These are phyloP conservation scores for Protula sp. DNA, from an alignment of 2,888 invertebrate genomes.

Conservation along the genomic window DNA sequence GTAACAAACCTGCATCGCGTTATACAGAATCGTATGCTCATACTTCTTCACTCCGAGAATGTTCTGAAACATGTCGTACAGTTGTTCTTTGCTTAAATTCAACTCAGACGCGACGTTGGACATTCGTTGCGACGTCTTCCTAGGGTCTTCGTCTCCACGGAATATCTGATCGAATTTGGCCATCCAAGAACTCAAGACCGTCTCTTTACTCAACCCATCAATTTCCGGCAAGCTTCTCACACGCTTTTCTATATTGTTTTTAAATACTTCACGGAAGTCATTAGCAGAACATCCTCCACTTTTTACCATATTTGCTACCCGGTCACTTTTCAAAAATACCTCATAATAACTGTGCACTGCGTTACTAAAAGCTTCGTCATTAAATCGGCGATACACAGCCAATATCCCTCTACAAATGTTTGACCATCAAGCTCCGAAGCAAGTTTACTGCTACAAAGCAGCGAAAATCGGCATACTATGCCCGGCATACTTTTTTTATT, in stretches of 20 bases:
- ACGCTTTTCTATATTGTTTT: slow-evolving; percentile 97
- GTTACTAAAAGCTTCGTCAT: slow-evolving; percentile 81
- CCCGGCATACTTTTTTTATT: too few species aligned
- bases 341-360: slow-evolving; percentile 79
- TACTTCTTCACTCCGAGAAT: slow-evolving; percentile 98
- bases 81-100: slow-evolving; percentile 95
- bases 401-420: too few species aligned
- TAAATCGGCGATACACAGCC: too few species aligned
- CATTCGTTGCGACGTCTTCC: slow-evolving; percentile 61
- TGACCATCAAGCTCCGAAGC: too few species aligned
- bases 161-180: slow-evolving; percentile 97
- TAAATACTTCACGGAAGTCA: slow-evolving; percentile 97
- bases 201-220: slow-evolving; percentile 98
- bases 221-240: slow-evolving; percentile 96
- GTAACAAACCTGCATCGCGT: slow-evolving; percentile 78
- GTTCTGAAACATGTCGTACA: slow-evolving; percentile 99
- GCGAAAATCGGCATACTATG: too few species aligned
- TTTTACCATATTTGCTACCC: slow-evolving; percentile 92
- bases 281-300: slow-evolving; percentile 97
- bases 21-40: slow-evolving; percentile 98
- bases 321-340: slow-evolving; percentile 93
- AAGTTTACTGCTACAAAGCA: too few species aligned
- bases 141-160: slow-evolving; percentile 58
- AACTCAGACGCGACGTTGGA: slow-evolving; percentile 63
- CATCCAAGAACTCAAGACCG: slow-evolving; percentile 98